Evolutionary conservation across 2,113 vertebrate genomes (phyloP).

Genomic region (Ictidomys tridecemlineatus): DNA sequence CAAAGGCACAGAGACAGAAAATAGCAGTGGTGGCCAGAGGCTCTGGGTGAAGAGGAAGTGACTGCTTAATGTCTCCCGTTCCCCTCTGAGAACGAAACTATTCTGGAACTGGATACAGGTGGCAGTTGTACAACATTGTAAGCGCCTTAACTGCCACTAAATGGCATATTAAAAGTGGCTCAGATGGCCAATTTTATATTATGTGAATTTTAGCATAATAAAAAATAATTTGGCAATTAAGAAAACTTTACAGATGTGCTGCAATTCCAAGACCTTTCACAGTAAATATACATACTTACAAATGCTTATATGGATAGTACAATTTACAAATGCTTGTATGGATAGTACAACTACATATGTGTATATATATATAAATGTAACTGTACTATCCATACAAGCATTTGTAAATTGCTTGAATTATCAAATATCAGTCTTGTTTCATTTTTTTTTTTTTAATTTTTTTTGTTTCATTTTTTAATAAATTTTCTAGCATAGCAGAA

Average conservation of each 20-base stretch:
- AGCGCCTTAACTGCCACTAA: background rate
- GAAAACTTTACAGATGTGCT: background rate
- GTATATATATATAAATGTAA: too few species aligned
- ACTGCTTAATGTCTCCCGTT: background rate
- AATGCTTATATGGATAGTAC: too few species aligned
- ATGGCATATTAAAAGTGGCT: background rate
- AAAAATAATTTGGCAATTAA: slow-evolving; percentile 44
- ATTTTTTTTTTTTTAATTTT: too few species aligned
- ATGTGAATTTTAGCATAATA: slow-evolving; percentile 5
- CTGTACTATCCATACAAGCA: background rate
- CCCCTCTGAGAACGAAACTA: background rate
- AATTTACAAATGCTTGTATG: too few species aligned
- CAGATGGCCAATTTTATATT: background rate
- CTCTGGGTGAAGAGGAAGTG: background rate
- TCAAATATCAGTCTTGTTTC: background rate
- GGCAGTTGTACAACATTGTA: background rate
- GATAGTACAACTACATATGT: too few species aligned
- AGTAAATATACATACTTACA: background rate
- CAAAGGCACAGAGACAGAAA: background rate
- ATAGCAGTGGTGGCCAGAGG: background rate
- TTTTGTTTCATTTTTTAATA: slow-evolving; percentile 50
- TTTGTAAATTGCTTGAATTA: slow-evolving; percentile 38
- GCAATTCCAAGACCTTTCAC: background rate
- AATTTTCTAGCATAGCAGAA: background rate
- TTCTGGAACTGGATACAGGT: background rate